Base-by-base conservation (phyloP, 2,797 vertebrate genomes). In the Fringilla coelebs region DNA sequence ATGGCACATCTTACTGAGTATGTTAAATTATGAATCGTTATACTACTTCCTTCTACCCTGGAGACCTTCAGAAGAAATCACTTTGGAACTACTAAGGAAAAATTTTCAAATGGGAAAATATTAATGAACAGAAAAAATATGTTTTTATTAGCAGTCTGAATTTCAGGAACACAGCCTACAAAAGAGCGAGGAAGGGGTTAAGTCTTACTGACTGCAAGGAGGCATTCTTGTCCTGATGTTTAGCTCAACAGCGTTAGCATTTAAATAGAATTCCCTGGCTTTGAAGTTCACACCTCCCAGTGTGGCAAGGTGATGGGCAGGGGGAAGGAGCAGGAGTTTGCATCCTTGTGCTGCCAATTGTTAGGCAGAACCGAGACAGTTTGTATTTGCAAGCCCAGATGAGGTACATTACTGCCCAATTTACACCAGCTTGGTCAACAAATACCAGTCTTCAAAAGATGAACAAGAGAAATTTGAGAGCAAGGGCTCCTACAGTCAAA, bases 251-350 rank as follows among this genome's bases (percentile, higher is more conserved):
- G 85, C 3, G 43, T 97, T 97, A 97, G 91, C 96, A 98, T 97
- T 83, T 94, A 91, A 97, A 96, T 89, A 63, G 90, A 18, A 71
- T 75, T 91, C 74, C 48, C 28, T 5, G 84, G 73, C 86, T 97
- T 96, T 97, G 91, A 97, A 97, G 96, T 95, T 89, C 96, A 94
- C 95, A 96, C 93, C 85, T 96, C 85, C 40, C 40, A 31, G 73
- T 13, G 36, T 31, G 57, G 41, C 79, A 88, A 88, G 89, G 76
- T 73, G 94, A 38, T 71, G 95, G 73, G 83, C 72, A 57, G 94
- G 77, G 83, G 86, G 93, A 94, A 88, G 41, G 73, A 88, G 70
- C 46, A 34, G 72, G 34, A 66, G 46, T 83, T 41, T 38, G 41
- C 67, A 85, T 8, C 80, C 55, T 31, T 17, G 40, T 57, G 74